Evolutionary conservation across 2,113 vertebrate genomes (phyloP).

Genomic region (Turdus rufiventris): DNA sequence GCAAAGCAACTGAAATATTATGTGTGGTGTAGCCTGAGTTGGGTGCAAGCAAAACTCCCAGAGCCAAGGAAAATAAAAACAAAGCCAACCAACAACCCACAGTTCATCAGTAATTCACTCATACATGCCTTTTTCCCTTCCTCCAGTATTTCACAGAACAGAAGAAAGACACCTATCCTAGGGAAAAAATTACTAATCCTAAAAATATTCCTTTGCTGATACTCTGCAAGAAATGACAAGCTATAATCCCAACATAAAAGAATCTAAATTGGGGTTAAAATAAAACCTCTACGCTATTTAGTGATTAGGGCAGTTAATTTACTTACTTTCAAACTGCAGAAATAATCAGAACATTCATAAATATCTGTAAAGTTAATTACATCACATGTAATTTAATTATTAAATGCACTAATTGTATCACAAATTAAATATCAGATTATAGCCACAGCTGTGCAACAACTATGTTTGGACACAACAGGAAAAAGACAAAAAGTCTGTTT

Average conservation of each 20-base stretch:
- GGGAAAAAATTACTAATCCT: too few species aligned
- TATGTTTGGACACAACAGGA: background rate
- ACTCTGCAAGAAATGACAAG: too few species aligned
- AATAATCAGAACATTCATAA: background rate
- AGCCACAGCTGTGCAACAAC: background rate
- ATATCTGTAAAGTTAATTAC: background rate
- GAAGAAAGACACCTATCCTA: too few species aligned
- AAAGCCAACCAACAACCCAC: background rate
- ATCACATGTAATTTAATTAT: background rate
- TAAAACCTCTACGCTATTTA: background rate
- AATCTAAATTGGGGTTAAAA: background rate
- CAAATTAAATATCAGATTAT: background rate
- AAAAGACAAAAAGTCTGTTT: background rate
- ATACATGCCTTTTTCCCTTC: too few species aligned
- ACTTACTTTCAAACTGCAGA: background rate
- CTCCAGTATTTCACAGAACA: too few species aligned
- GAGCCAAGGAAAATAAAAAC: background rate
- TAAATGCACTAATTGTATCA: background rate
- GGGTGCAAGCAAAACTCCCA: background rate
- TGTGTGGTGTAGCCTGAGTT: background rate
- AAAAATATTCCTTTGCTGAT: too few species aligned
- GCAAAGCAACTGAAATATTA: background rate
- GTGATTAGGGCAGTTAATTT: background rate
- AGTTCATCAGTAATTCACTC: too few species aligned
- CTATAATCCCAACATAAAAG: too few species aligned